These are phyloP conservation scores for Tetramorium simillimum DNA, from an alignment of 1,140 invertebrate genomes.

Conservation along the genomic window DNA sequence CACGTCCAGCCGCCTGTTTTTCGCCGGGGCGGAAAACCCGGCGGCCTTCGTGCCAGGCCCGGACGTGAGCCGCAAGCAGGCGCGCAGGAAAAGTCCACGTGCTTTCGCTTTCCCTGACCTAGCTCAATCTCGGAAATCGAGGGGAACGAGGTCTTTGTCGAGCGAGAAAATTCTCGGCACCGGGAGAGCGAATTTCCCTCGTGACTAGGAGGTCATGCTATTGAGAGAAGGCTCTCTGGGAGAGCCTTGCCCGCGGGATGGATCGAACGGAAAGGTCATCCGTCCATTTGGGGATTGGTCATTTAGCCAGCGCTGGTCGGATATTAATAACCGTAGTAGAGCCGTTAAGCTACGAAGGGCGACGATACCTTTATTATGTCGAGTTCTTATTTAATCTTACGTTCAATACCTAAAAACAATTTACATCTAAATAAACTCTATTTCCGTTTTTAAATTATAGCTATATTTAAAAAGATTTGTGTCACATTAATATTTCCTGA, in stretches of 20 bases:
- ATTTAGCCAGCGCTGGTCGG: not conserved
- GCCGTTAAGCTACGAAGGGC: not conserved
- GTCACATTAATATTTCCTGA: not conserved
- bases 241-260: slow-evolving; percentile 62
- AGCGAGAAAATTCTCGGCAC: slow-evolving; percentile 78
- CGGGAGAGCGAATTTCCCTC: slow-evolving; percentile 79
- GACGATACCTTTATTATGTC: not conserved
- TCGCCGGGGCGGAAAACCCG: slow-evolving; percentile 70
- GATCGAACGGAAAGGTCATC: not conserved
- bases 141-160: slow-evolving; percentile 55
- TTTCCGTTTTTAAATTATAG: not conserved
- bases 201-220: slow-evolving; percentile 76
- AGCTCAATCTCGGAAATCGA: slow-evolving; percentile 62
- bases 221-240: slow-evolving; percentile 65
- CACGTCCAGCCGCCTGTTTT: slow-evolving; percentile 36
- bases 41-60: slow-evolving; percentile 67
- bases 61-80: slow-evolving; percentile 65
- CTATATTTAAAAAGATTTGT: not conserved
- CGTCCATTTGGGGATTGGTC: not conserved
- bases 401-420: not conserved
- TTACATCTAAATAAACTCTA: not conserved
- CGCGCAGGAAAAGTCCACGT: slow-evolving; percentile 62
- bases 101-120: slow-evolving; percentile 70
- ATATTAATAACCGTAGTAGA: not conserved
- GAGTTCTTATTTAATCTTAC: not conserved